Evolutionary conservation across 2,113 vertebrate genomes (phyloP), one percentile per base, ranked within the genome.

Genomic region (Gnathonemus echidnorhynchus): DNA sequence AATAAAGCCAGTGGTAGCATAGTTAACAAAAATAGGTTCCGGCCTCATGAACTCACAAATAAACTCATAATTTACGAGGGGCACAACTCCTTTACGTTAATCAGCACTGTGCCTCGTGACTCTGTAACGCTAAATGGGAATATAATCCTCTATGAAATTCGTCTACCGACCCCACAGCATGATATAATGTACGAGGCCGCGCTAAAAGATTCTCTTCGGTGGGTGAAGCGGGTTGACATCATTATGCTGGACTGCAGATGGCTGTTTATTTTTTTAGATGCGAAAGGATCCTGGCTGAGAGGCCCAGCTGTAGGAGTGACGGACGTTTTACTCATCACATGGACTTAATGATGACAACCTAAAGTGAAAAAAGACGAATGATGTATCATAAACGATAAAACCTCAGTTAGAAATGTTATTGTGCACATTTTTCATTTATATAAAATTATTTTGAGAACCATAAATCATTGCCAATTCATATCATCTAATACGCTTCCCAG

Each of bases 351-450:
- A 80, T 80, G 74, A 80, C 74, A 80, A 31, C 3, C 35, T 42
- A 80, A 80, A 80, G 74, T 35, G 35, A 80, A 80, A 35, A 80
- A 80, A 80, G 74, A 80, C 31, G 6, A 27, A 80, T 80, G 74
- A 80, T 42, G 74, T 39, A 80, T 80, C 31, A 42, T 0, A 80
- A 42, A 80, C 35, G 17, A 80, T 80, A 80, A 80, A 80, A 80
- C 74, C 74, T 80, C 35, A 66, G n/a, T 70, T 70, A 70, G 74
- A 80, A 39, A 80, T 80, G 74, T 80, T 80, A 80, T 42, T 80
- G 35, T 80, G 74, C 15, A 7, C 35, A 42, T 39, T 80, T 80
- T 80, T 80, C 74, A 80, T 80, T 80, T 35, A 80, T 80, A 80
- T 80, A 80, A 35, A 80, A 42, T 15, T 42, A 80, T 80, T 17